phyloP scores from a whole-genome alignment of 37 sponge, comb jelly and placozoan species.

The Beroe forskalii region DNA sequence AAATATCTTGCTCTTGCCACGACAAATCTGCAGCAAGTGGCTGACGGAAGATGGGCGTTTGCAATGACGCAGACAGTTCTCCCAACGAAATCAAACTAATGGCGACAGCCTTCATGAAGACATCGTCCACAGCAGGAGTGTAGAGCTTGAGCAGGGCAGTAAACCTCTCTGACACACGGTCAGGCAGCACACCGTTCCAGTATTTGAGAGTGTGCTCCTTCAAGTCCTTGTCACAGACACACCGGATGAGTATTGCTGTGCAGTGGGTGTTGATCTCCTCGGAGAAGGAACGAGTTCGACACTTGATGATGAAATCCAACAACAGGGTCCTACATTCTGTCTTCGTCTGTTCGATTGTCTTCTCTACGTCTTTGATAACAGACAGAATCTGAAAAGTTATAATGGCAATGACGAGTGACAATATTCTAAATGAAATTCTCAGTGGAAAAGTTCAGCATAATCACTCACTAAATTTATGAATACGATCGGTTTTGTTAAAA shows the following conservation, averaged over 20 bases:
- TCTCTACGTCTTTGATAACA: not conserved
- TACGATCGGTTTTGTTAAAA: too few species aligned
- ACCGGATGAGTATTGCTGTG: conserved; percentile 3
- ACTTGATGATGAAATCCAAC: not conserved
- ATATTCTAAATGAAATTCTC: not conserved
- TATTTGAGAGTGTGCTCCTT: not conserved
- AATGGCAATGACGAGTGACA: not conserved
- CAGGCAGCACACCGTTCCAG: not conserved
- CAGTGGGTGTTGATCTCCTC: not conserved
- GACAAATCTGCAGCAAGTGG: conserved; percentile 13
- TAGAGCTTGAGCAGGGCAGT: not conserved
- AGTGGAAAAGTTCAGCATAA: too few species aligned
- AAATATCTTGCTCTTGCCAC: conserved; percentile 38
- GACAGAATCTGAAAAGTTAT: conserved; percentile 18
- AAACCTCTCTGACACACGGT: not conserved
- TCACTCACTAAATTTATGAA: too few species aligned
- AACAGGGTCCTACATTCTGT: not conserved
- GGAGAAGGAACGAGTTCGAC: not conserved
- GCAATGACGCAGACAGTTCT: not conserved
- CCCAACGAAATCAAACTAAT: not conserved
- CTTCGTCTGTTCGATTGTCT: not conserved
- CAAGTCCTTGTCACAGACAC: conserved; percentile 33
- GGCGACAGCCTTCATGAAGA: conserved; percentile 8
- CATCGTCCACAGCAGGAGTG: not conserved
- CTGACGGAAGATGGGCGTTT: not conserved